phyloP scores from a whole-genome alignment of 1,140 invertebrate genomes.

The Bombus confusus region DNA sequence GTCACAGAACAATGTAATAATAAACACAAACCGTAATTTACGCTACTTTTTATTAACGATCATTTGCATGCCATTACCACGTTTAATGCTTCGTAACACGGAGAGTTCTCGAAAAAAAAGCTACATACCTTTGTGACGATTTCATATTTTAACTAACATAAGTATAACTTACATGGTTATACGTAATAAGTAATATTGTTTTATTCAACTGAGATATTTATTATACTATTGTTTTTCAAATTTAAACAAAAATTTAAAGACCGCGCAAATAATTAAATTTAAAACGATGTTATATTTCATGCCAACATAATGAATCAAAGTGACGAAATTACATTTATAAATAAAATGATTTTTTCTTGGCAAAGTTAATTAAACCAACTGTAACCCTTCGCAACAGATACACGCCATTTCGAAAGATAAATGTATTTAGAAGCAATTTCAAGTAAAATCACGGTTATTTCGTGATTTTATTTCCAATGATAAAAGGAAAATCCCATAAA shows the following conservation, averaged over 20 bases:
- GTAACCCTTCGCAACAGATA: too few relatives aligned
- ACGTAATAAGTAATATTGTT: neutral
- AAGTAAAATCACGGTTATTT: neutral
- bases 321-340: neutral
- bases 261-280: too few relatives aligned
- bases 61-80: conserved; percentile 24
- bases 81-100: neutral
- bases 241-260: neutral
- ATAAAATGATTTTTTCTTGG: too few relatives aligned
- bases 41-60: conserved; percentile 1
- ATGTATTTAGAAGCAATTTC: neutral
- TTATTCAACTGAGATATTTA: neutral
- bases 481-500: neutral
- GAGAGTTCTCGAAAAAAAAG: neutral
- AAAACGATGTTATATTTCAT: too few relatives aligned
- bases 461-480: neutral
- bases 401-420: too few relatives aligned
- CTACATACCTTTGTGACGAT: neutral
- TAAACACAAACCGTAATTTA: conserved; percentile 9
- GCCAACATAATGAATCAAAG: too few relatives aligned
- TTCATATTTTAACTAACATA: neutral
- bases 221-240: neutral
- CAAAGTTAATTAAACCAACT: too few relatives aligned
- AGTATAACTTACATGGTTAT: neutral
- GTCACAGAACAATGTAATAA: neutral